These are phyloP conservation scores for Lithobates pipiens DNA, from an alignment of 2,797 vertebrate species.

Conservation along the genomic window DNA sequence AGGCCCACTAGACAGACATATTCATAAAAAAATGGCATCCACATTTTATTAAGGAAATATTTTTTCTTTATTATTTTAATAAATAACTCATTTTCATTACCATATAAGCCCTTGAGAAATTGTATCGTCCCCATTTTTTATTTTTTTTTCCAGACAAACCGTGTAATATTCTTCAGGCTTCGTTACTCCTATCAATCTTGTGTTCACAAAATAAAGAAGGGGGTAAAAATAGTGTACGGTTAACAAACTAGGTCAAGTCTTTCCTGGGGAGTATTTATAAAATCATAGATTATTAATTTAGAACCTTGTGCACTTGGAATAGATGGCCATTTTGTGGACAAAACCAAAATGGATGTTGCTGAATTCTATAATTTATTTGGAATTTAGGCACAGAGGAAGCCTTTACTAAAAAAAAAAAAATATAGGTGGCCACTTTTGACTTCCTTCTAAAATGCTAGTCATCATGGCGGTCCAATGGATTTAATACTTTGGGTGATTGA, in stretches of 20 bases:
- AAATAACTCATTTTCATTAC: slow-evolving; percentile 4
- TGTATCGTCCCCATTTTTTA: background rate
- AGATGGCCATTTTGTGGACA: background rate
- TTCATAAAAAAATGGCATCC: background rate
- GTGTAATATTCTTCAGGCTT: slow-evolving; percentile 9
- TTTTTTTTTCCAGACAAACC: background rate
- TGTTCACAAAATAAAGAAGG: background rate
- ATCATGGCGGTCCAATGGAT: background rate
- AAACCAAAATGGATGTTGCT: background rate
- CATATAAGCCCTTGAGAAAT: slow-evolving; percentile 30
- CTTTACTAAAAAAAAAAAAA: too few species aligned
- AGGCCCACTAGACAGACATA: too few species aligned
- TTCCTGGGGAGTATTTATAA: too few species aligned
- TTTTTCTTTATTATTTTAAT: slow-evolving; percentile 32
- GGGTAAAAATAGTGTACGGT: background rate
- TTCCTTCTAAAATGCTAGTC: too few species aligned
- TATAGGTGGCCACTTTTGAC: background rate
- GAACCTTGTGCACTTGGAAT: background rate
- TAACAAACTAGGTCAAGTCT: background rate
- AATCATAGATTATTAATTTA: background rate
- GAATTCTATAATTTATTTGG: background rate
- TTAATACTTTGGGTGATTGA: background rate
- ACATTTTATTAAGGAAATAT: slow-evolving; percentile 27
- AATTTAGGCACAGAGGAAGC: too few species aligned
- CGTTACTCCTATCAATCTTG: slow-evolving; percentile 14